Conservation (phyloP, 1,140 invertebrate genomes). For the Drosophila willistoni region DNA sequence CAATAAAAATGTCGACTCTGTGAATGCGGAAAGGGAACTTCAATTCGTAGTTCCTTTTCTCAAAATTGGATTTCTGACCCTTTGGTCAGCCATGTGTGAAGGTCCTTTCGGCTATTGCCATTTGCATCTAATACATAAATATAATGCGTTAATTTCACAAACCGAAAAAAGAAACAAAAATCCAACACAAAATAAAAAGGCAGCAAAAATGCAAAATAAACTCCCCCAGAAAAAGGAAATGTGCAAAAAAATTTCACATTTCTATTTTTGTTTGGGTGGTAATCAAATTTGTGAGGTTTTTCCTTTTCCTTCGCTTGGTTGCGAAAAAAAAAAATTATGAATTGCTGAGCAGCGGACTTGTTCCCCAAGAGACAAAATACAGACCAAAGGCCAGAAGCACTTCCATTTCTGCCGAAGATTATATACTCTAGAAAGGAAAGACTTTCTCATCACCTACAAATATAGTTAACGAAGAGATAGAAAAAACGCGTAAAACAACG, state of each 20-base stretch:
- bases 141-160: constrained; percentile 78
- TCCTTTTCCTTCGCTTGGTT: constrained; percentile 29
- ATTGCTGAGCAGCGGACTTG: constrained; percentile 54
- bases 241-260: constrained; percentile 50
- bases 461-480: no score
- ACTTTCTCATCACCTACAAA: background rate
- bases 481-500: background rate
- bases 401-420: background rate
- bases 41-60: constrained; percentile 41
- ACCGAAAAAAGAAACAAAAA: constrained; percentile 33
- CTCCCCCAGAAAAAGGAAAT: constrained; percentile 43
- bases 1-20: constrained; percentile 67
- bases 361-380: constrained; percentile 59
- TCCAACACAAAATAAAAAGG: constrained; percentile 14
- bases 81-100: constrained; percentile 80
- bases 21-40: constrained; percentile 23
- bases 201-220: constrained; percentile 54
- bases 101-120: constrained; percentile 72
- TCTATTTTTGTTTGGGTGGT: constrained; percentile 51
- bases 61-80: constrained; percentile 80
- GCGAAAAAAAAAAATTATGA: constrained; percentile 49
- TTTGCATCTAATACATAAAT: constrained; percentile 82
- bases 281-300: constrained; percentile 78
- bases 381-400: constrained; percentile 9
- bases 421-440: background rate